Percentiles rank a stretch among this genome's conserved stretches.
phyloP scores from a whole-genome alignment of 1,140 invertebrate species.

The Drosophila nebulosa region DNA sequence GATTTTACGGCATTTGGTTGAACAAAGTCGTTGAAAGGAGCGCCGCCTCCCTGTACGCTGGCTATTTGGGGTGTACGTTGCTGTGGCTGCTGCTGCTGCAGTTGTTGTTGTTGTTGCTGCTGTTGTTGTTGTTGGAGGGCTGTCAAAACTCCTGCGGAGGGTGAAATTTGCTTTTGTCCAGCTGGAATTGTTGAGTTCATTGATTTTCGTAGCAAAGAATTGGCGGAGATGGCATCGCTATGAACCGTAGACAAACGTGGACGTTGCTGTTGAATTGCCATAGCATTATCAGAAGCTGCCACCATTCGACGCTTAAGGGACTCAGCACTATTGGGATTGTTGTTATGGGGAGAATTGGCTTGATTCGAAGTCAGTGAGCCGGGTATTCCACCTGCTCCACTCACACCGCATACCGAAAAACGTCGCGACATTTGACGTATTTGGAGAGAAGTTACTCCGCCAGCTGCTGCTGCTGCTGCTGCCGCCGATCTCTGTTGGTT shows the following conservation, averaged over 20 bases:
- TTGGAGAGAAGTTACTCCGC: background rate
- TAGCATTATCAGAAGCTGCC: background rate
- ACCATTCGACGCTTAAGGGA: slow-evolving; percentile 48
- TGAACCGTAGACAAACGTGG: slow-evolving; percentile 22
- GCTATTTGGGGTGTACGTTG: slow-evolving; percentile 41
- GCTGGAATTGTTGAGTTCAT: background rate
- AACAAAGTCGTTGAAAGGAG: slow-evolving; percentile 29
- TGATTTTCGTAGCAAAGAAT: slow-evolving; percentile 25
- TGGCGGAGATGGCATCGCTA: slow-evolving; percentile 3
- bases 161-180: slow-evolving; percentile 23
- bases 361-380: background rate
- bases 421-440: slow-evolving; percentile 41
- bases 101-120: background rate
- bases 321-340: background rate
- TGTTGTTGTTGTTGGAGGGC: slow-evolving; percentile 4
- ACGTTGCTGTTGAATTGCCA: slow-evolving; percentile 24
- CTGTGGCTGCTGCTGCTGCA: background rate
- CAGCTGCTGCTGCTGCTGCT: no score
- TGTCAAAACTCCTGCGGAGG: background rate
- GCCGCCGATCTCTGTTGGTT: background rate
- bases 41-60: slow-evolving; percentile 34
- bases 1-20: slow-evolving; percentile 20
- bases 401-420: slow-evolving; percentile 49
- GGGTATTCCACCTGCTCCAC: background rate
- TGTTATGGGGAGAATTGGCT: background rate